Base-by-base conservation (phyloP, 2,888 invertebrate genomes). In the Standfussiana lucernea region DNA sequence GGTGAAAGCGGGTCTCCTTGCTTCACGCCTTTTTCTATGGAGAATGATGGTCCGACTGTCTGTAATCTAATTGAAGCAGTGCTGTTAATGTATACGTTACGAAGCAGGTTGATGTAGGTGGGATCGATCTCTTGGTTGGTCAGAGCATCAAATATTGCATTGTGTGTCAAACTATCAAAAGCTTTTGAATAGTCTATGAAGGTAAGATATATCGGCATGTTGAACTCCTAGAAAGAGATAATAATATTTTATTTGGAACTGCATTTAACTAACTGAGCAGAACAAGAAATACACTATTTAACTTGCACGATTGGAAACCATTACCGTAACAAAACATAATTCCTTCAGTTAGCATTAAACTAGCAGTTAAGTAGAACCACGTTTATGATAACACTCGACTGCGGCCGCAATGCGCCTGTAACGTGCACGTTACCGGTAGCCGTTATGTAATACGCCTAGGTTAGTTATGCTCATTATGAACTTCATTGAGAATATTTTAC, bases 401-500 rank as follows among this genome's bases (percentile, higher is more conserved):
- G 59, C 61, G 77, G 50, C 50, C 72, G 71, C 77, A 71, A 6
- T 77, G 80, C 77, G 77, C 50, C 18, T 21, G 40, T 11, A 10
- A 21, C 47, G 21, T 62, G 50, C 75, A 6, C n/a, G 37, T 21
- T 65, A 28, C 47, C 61, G 37, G 37, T 37, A 42, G 10, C 4
- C 7, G 37, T 56, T 73, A 18, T 61, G 28, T 47, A 50, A 47
- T 15, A 40, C 24, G 5, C 13, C n/a, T 5, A 47, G 4, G 21
- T 21, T 50, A 47, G 21, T 35, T 40, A 0, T 47, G 59, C 24
- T 47, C 7, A 50, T 35, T 18, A 47, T 45, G 10, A n/a, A 50
- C 42, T 65, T 56, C 59, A 56, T 72, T 40, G 28, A 40, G n/a
- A n/a, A n/a, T n/a, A n/a, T n/a, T n/a, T n/a, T n/a, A n/a, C n/a